Percentiles rank a stretch among this genome's conserved stretches.
Conservation (phyloP, 1,140 invertebrate genomes). For the Maniola jurtina region DNA sequence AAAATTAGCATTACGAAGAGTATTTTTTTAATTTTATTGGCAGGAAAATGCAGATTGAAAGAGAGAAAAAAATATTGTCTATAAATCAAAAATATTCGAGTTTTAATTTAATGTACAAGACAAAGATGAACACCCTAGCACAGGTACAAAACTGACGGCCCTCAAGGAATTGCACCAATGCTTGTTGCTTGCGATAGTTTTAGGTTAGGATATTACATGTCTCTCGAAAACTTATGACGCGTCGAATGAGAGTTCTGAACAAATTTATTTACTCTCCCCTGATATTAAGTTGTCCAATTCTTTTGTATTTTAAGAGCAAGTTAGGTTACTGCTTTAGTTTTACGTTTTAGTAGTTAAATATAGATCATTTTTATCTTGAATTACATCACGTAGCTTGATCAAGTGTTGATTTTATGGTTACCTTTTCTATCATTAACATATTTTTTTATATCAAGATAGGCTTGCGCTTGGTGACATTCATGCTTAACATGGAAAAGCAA, state of each 20-base stretch:
- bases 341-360: neutral
- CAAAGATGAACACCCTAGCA: slow-evolving; percentile 15
- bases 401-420: too few species aligned
- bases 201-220: slow-evolving; percentile 33
- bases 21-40: too few species aligned
- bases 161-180: slow-evolving; percentile 66
- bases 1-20: too few species aligned
- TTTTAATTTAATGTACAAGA: neutral
- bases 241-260: slow-evolving; percentile 27
- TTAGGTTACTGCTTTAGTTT: neutral
- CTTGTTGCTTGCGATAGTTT: slow-evolving; percentile 38
- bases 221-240: slow-evolving; percentile 29
- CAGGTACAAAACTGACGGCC: slow-evolving; percentile 58
- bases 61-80: too few species aligned
- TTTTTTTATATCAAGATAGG: too few species aligned
- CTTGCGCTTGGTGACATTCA: too few species aligned
- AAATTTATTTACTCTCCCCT: slow-evolving; percentile 26
- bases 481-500: too few species aligned
- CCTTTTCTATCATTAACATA: too few species aligned
- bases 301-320: neutral
- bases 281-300: slow-evolving; percentile 5
- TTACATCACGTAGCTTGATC: too few species aligned
- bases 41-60: too few species aligned
- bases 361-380: too few species aligned
- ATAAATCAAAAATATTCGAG: too few species aligned